Percentiles rank a stretch among this genome's conserved stretches.
These are phyloP conservation scores for Heliothis subflexa DNA, from an alignment of 1,140 invertebrate species.

Conservation along the genomic window DNA sequence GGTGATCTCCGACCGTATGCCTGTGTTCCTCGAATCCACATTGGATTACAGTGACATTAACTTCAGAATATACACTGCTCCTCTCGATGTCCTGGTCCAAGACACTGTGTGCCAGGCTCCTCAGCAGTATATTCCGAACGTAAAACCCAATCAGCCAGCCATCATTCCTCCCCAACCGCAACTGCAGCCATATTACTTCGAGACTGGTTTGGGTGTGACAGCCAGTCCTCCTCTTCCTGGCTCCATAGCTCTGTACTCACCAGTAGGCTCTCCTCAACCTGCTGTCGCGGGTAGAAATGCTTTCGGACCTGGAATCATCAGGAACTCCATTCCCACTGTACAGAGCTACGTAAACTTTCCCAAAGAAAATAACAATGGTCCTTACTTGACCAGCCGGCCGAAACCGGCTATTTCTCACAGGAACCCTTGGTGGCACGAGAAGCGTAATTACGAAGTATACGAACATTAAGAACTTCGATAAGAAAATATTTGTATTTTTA, in stretches of 20 bases:
- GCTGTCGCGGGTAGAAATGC: not conserved
- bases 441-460: conserved; percentile 53
- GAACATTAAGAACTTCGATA: conserved; percentile 40
- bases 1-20: conserved; percentile 94
- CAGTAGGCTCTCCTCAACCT: not conserved
- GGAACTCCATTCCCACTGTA: conserved; percentile 31
- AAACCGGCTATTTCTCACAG: conserved; percentile 20
- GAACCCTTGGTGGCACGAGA: conserved; percentile 56
- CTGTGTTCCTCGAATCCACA: conserved; percentile 90
- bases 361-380: conserved; percentile 39
- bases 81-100: conserved; percentile 88
- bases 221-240: conserved; percentile 3
- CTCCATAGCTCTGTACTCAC: conserved; percentile 9
- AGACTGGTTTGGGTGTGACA: conserved; percentile 7
- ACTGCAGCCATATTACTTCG: conserved; percentile 5
- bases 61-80: conserved; percentile 91
- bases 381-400: conserved; percentile 8
- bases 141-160: conserved; percentile 16
- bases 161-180: conserved; percentile 11
- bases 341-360: conserved; percentile 45
- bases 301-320: conserved; percentile 22
- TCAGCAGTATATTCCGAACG: conserved; percentile 1
- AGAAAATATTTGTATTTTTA: not conserved
- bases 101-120: conserved; percentile 90
- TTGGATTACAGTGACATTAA: conserved; percentile 92